Percentiles rank a stretch among this genome's conserved stretches.
Conservation (phyloP, 2,797 vertebrate genomes). For the Amazona ochrocephala region DNA sequence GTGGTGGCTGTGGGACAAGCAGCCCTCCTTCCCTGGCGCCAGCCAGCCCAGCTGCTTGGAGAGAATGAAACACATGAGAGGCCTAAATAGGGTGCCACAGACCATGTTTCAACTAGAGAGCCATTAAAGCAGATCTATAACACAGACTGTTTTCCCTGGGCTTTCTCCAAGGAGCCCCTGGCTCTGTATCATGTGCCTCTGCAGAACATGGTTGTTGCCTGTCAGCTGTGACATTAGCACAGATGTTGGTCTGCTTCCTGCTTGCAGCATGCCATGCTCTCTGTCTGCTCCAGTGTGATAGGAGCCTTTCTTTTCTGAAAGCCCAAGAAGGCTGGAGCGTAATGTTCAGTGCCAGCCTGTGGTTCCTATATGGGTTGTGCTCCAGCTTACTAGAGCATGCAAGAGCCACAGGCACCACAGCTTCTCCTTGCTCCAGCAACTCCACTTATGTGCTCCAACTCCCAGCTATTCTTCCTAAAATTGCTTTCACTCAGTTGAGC, state of each 20-base stretch:
- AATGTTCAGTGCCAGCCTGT: neutral
- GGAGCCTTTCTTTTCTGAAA: neutral
- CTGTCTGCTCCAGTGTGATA: neutral
- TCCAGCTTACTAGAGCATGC: neutral
- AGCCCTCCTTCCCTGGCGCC: neutral
- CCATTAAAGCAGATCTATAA: neutral
- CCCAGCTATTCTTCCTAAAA: neutral
- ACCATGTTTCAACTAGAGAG: neutral
- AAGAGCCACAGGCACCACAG: neutral
- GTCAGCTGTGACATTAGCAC: neutral
- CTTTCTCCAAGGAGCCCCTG: neutral
- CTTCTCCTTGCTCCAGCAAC: neutral
- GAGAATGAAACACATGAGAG: neutral
- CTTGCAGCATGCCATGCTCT: accelerated
- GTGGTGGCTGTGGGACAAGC: neutral
- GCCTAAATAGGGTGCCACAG: neutral
- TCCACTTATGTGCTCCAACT: neutral
- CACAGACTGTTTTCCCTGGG: neutral
- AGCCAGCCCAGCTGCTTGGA: conserved; percentile 1
- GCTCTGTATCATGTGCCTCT: neutral
- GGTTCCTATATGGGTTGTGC: accelerated
- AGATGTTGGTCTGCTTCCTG: neutral
- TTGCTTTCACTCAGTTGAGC: neutral
- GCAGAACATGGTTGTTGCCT: neutral
- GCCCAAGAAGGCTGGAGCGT: neutral